Evolutionary conservation across 1,140 invertebrate genomes (phyloP).

Genomic region (Ericerus pela): DNA sequence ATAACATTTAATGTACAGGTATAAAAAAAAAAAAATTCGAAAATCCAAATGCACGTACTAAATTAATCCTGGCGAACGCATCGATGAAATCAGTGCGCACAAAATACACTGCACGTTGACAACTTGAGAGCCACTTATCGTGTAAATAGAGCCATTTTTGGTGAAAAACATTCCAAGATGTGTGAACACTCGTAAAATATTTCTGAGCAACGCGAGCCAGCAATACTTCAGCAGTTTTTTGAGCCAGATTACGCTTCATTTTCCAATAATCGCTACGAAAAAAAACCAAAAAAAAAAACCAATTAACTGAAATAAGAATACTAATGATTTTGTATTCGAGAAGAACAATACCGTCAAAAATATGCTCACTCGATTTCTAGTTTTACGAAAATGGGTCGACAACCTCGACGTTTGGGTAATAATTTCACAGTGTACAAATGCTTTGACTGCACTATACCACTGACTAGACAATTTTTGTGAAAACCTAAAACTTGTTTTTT

Average conservation of each 20-base stretch:
- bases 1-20: background rate
- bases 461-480: background rate
- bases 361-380: background rate
- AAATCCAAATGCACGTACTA: background rate
- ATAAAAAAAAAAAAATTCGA: background rate
- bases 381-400: background rate
- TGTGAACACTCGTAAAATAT: background rate
- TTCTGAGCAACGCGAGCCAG: background rate
- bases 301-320: too few relatives aligned
- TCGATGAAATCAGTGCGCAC: background rate
- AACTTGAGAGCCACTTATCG: background rate
- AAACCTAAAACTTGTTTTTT: background rate
- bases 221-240: background rate
- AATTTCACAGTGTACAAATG: background rate
- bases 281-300: background rate
- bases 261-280: conserved; percentile 1
- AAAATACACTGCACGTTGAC: background rate
- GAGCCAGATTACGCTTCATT: background rate
- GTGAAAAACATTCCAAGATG: background rate
- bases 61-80: background rate
- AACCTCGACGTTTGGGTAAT: background rate
- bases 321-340: background rate
- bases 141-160: background rate
- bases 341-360: too few relatives aligned
- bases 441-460: background rate